phyloP scores from a whole-genome alignment of 2,888 invertebrate genomes.

The Ichneumoninae sp. region DNA sequence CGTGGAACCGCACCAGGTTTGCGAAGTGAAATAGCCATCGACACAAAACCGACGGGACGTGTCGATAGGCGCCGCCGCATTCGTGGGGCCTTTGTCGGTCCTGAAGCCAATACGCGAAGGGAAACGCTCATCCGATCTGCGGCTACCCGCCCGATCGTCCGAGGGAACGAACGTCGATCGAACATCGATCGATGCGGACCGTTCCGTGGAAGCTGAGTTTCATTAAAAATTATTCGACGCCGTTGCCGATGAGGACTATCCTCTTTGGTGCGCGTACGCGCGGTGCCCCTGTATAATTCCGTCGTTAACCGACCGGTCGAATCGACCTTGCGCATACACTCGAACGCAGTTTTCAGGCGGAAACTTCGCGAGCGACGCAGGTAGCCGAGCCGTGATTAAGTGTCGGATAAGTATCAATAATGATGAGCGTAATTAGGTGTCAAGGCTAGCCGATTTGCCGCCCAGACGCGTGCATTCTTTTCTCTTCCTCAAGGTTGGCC shows the following conservation, averaged over 20 bases:
- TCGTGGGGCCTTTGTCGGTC: slow-evolving; percentile 67
- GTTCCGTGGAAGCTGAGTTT: slow-evolving; percentile 56
- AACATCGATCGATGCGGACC: slow-evolving; percentile 50
- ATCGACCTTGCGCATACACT: slow-evolving; percentile 57
- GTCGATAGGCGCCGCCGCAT: slow-evolving; percentile 68
- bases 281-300: slow-evolving; percentile 63
- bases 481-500: slow-evolving; percentile 40
- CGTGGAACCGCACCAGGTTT: slow-evolving; percentile 51
- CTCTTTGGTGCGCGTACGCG: slow-evolving; percentile 49
- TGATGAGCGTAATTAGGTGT: slow-evolving; percentile 67
- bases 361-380: slow-evolving; percentile 51
- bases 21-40: slow-evolving; percentile 66
- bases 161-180: slow-evolving; percentile 41
- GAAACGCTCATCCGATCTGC: slow-evolving; percentile 26
- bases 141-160: slow-evolving; percentile 32
- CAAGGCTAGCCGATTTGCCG: slow-evolving; percentile 61
- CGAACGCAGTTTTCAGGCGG: slow-evolving; percentile 42
- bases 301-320: slow-evolving; percentile 69
- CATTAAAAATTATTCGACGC: slow-evolving; percentile 67
- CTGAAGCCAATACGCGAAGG: slow-evolving; percentile 29
- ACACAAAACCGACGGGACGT: slow-evolving; percentile 69
- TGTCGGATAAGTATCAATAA: slow-evolving; percentile 67
- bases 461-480: slow-evolving; percentile 59
- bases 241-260: slow-evolving; percentile 41
- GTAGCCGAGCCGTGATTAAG: slow-evolving; percentile 62